Evolutionary conservation across 2,113 vertebrate species (phyloP).

Genomic region (Gallinago paraguaiae): DNA sequence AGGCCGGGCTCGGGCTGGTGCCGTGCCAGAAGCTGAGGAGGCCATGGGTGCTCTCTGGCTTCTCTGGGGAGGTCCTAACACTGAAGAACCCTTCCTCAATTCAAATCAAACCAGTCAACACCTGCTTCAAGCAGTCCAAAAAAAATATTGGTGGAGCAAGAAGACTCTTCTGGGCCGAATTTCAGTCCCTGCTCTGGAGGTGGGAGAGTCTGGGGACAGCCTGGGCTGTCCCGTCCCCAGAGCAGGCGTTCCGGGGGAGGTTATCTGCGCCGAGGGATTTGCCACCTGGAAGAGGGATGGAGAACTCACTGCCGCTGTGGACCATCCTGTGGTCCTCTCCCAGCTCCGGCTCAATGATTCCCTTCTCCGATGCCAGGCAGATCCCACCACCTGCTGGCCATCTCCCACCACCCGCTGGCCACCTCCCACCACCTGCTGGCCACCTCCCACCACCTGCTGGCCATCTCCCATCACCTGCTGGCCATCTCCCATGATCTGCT

Average conservation of each 20-base stretch:
- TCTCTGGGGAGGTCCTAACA: background rate
- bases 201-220: background rate
- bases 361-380: background rate
- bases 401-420: too few relatives aligned
- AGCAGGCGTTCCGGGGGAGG: background rate
- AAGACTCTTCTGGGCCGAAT: background rate
- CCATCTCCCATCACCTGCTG: too few relatives aligned
- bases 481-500: too few relatives aligned
- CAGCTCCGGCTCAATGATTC: background rate
- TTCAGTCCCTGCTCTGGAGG: background rate
- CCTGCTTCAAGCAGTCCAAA: background rate
- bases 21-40: background rate
- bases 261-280: background rate
- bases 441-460: too few relatives aligned
- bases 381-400: too few relatives aligned
- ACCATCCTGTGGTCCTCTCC: background rate
- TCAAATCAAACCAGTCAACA: background rate
- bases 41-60: background rate
- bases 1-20: background rate
- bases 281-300: accelerated
- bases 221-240: accelerated
- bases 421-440: too few relatives aligned
- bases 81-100: background rate
- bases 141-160: background rate
- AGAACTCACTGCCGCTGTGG: background rate